Evolutionary conservation across 2,113 vertebrate species (phyloP).

Genomic region (Heptranchias perlo): DNA sequence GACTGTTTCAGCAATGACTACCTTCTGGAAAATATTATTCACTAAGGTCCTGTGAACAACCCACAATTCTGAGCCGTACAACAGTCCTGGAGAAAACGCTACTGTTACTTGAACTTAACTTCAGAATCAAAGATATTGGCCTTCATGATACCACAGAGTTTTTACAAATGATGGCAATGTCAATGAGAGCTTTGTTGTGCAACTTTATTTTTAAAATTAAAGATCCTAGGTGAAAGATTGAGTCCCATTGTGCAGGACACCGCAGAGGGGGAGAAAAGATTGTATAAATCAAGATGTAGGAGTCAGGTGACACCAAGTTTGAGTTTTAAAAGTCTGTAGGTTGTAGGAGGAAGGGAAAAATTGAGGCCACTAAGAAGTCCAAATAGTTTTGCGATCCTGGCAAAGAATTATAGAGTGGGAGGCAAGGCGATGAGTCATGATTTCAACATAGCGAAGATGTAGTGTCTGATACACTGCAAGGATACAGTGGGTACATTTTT

Average conservation of each 20-base stretch:
- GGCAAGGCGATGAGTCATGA: background rate
- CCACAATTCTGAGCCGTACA: no score
- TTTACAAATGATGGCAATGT: background rate
- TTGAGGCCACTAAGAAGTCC: background rate
- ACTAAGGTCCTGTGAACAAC: constrained; percentile 54
- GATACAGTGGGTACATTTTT: background rate
- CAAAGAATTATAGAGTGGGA: background rate
- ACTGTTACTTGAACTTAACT: background rate
- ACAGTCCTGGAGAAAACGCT: background rate
- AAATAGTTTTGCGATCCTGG: background rate
- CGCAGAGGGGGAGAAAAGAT: background rate
- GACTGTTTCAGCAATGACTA: constrained; percentile 50
- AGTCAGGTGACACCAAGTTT: no score
- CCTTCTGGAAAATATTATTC: constrained; percentile 60
- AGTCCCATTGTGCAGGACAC: background rate
- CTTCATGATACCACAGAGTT: background rate
- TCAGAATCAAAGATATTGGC: background rate
- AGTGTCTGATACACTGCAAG: background rate
- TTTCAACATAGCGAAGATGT: background rate
- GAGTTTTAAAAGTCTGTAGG: background rate
- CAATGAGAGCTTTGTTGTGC: background rate
- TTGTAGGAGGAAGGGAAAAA: background rate
- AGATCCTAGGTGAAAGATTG: background rate
- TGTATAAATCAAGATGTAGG: background rate
- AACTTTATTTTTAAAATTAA: background rate